These are phyloP conservation scores for Watersipora subatra DNA, from an alignment of 1,140 invertebrate genomes.

Conservation along the genomic window DNA sequence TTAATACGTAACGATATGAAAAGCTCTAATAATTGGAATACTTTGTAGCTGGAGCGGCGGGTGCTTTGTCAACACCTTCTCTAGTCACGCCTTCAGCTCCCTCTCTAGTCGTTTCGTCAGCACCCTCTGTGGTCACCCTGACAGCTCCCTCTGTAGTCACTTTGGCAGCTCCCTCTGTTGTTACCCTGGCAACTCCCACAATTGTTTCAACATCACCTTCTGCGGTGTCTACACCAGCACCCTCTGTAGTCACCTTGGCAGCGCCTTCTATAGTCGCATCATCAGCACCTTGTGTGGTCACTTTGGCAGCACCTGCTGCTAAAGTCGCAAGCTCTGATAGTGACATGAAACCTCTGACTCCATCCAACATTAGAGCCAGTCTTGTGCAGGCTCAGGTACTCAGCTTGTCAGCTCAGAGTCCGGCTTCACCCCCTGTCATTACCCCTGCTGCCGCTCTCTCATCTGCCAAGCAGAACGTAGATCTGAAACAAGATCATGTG, in stretches of 20 bases:
- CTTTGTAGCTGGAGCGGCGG: conserved; percentile 15
- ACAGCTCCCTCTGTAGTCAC: too few species aligned
- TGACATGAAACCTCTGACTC: too few species aligned
- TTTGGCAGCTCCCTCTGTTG: conserved; percentile 2
- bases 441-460: background rate
- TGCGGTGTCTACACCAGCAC: conserved; percentile 18
- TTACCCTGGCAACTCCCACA: conserved; percentile 6
- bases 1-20: too few species aligned
- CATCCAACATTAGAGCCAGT: too few species aligned
- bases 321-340: conserved; percentile 21
- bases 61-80: conserved; percentile 16
- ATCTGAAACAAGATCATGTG: too few species aligned
- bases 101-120: conserved; percentile 3
- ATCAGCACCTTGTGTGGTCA: conserved; percentile 1
- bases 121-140: background rate
- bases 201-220: conserved; percentile 9
- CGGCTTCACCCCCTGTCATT: background rate
- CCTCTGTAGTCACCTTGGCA: conserved; percentile 18
- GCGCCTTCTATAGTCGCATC: background rate
- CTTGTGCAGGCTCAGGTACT: too few species aligned
- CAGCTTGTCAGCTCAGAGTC: background rate
- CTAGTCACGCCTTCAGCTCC: conserved; percentile 2
- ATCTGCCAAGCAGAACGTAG: too few species aligned
- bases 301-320: conserved; percentile 13
- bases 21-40: too few species aligned